Evolutionary conservation across 92 coral and sea anemone genomes (phyloP).

Genomic region (Porites divaricata): DNA sequence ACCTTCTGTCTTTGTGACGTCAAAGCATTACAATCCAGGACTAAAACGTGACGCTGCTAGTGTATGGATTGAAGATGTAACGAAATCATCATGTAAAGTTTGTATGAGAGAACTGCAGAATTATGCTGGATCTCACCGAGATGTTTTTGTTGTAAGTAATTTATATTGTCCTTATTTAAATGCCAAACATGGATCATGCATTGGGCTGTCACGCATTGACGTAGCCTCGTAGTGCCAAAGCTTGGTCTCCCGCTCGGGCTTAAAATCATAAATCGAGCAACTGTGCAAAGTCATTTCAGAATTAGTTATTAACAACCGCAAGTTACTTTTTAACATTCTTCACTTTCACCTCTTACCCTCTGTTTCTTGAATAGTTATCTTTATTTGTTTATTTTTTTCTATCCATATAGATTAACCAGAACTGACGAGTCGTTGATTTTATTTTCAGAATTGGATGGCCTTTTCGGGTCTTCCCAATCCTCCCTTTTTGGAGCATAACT

Average conservation of each 20-base stretch:
- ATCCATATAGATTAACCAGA: background rate
- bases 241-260: too few relatives aligned
- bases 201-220: too few relatives aligned
- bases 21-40: constrained; percentile 43
- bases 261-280: too few relatives aligned
- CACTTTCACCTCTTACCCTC: constrained; percentile 45
- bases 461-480: constrained; percentile 67
- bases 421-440: background rate
- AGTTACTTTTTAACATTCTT: constrained; percentile 40
- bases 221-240: too few relatives aligned
- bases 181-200: too few relatives aligned
- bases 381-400: constrained; percentile 44
- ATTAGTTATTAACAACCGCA: too few relatives aligned
- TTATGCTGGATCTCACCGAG: too few relatives aligned
- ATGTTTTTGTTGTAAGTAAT: too few relatives aligned
- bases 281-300: too few relatives aligned
- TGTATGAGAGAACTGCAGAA: too few relatives aligned
- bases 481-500: constrained; percentile 62
- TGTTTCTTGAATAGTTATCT: constrained; percentile 56
- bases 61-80: constrained; percentile 27
- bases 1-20: constrained; percentile 5
- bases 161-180: too few relatives aligned
- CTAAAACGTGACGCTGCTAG: constrained; percentile 53
- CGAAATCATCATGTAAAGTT: too few relatives aligned
- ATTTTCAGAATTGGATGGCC: constrained; percentile 64